Conservation (phyloP, 2,113 vertebrate species). For the Ploceus nigricollis region DNA sequence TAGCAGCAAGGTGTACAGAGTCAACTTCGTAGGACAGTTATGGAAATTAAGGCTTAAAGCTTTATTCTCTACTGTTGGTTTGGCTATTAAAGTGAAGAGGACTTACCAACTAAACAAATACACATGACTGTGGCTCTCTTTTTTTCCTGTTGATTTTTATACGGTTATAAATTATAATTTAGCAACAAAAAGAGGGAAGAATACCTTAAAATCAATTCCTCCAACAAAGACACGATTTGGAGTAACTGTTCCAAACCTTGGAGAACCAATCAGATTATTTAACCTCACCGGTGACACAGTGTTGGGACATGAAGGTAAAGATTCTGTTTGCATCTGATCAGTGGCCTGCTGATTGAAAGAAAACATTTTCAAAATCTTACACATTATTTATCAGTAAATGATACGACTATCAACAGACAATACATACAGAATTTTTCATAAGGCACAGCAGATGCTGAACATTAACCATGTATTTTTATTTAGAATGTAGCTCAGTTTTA, state of each 20-base stretch:
- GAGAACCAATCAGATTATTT: constrained; percentile 58
- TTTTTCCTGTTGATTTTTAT: not conserved
- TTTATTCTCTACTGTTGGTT: not conserved
- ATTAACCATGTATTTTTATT: not conserved
- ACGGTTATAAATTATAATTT: not conserved
- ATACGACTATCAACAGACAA: not conserved
- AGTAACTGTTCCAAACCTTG: constrained; percentile 75
- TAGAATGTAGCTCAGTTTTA: not conserved
- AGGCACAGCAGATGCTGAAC: not conserved
- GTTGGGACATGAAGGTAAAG: constrained; percentile 68
- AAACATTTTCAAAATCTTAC: constrained; percentile 10
- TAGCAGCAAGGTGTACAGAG: not conserved
- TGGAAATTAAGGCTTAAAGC: not conserved
- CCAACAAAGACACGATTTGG: constrained; percentile 91
- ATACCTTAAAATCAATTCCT: constrained; percentile 84
- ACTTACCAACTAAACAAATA: not conserved
- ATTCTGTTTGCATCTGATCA: constrained; percentile 73
- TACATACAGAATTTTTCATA: not conserved
- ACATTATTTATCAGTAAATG: not conserved
- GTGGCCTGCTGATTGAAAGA: constrained; percentile 65
- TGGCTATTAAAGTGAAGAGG: not conserved
- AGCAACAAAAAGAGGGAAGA: not conserved
- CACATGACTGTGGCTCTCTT: accelerated
- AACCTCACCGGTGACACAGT: constrained; percentile 63
- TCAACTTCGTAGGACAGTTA: not conserved